Base-by-base conservation (phyloP, 2,888 invertebrate species). In the Automeris io region DNA sequence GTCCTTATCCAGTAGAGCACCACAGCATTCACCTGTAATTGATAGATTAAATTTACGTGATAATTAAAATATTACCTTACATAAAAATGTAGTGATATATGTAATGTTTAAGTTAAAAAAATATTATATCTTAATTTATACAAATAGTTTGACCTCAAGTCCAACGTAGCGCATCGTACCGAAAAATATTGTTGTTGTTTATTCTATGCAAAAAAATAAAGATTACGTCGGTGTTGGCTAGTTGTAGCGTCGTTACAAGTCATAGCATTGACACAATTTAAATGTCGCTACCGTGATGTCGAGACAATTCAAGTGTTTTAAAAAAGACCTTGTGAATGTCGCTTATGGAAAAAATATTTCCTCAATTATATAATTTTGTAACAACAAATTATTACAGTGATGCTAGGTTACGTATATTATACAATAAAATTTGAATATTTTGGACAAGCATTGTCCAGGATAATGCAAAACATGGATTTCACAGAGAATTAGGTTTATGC, bases 191-290 rank as follows among this genome's bases (percentile, higher is more conserved):
- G 63, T 64, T 65, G 66, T 65, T 70, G 67, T 73, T 72, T 69
- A 57, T 61, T 62, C 61, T 49, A 61, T 54, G 57, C 58, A 50
- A 62, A 69, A 76, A 78, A 82, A 66, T 67, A 57, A 46, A 47
- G 54, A 69, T 70, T 71, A 70, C 64, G 65, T 64, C 65, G 68
- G 70, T 66, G 61, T 64, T 70, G 60, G 54, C 50, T 45, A 53
- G 61, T 56, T 60, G 64, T 63, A 61, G 60, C 55, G 58, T 47
- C 48, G 48, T 54, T 55, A 52, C 42, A 57, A 57, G 61, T 71
- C 67, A 69, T 75, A 82, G 72, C 85, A 85, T 83, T 86, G 85
- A 83, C 85, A 85, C 49, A 81, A 76, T 72, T 83, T 59, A 52
- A 54, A 61, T 51, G 50, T 29, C 42, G 44, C 40, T 56, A 53